phyloP scores from a whole-genome alignment of 2,888 invertebrate genomes.

The Nineta flava region DNA sequence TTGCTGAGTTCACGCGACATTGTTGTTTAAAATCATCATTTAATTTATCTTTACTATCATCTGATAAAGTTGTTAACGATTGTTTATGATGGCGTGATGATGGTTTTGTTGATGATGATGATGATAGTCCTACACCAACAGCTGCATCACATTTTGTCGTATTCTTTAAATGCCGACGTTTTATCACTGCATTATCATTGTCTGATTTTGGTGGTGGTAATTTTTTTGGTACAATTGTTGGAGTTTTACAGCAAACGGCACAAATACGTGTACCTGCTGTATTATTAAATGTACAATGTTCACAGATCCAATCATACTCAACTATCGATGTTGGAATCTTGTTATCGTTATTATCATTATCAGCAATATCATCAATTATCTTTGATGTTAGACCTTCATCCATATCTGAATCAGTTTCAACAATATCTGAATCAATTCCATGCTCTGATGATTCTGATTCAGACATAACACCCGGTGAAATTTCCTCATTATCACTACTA shows the following conservation, averaged over 20 bases:
- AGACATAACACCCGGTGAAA: no score
- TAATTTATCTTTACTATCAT: neutral
- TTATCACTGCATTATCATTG: neutral
- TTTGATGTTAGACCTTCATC: conserved; percentile 5
- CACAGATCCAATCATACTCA: conserved; percentile 63
- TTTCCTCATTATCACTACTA: no score
- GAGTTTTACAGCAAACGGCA: conserved; percentile 74
- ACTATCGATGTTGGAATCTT: neutral
- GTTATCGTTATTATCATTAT: conserved; percentile 17
- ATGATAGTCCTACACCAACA: neutral
- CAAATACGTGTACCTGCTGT: conserved; percentile 65
- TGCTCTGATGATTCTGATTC: neutral
- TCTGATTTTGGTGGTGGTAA: neutral
- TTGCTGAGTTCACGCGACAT: conserved; percentile 6
- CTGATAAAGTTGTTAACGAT: neutral
- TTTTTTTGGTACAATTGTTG: conserved; percentile 22
- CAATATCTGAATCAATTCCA: conserved; percentile 4
- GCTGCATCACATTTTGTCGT: neutral
- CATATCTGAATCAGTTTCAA: conserved; percentile 1
- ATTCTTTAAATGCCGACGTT: neutral
- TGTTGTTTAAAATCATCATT: conserved; percentile 1
- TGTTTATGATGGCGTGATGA: neutral
- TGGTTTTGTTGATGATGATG: neutral
- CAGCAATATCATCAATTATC: conserved; percentile 11
- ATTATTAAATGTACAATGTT: conserved; percentile 81